These are phyloP conservation scores for Anorthoa munda DNA, from an alignment of 2,888 invertebrate genomes.

Conservation along the genomic window DNA sequence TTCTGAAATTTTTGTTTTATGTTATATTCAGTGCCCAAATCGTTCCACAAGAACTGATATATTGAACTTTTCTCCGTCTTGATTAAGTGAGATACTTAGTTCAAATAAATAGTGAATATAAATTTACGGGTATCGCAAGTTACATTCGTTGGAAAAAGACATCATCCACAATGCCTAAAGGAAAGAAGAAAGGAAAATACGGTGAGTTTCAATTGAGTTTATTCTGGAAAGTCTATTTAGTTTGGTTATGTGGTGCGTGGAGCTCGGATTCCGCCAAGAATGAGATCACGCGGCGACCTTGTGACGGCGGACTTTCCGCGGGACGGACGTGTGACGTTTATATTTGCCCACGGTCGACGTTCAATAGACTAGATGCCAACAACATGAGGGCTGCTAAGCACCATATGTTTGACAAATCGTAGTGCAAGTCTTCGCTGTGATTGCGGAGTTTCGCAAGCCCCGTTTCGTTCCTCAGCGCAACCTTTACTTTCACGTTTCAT, in stretches of 20 bases:
- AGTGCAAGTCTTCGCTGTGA: slow-evolving; percentile 2
- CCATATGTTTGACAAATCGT: slow-evolving; percentile 73
- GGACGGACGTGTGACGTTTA: slow-evolving; percentile 79
- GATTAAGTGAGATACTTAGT: slow-evolving; percentile 91
- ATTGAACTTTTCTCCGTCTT: slow-evolving; percentile 95
- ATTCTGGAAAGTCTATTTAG: slow-evolving; percentile 37
- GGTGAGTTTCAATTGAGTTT: slow-evolving; percentile 86
- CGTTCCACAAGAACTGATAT: slow-evolving; percentile 93
- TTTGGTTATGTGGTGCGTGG: slow-evolving; percentile 55
- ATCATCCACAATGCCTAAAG: slow-evolving; percentile 93
- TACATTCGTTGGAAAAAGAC: slow-evolving; percentile 71
- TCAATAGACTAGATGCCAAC: slow-evolving; percentile 70
- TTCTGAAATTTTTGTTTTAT: slow-evolving; percentile 93
- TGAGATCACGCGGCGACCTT: slow-evolving; percentile 90
- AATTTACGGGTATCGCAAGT: slow-evolving; percentile 87
- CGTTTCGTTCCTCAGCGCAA: slow-evolving; percentile 20
- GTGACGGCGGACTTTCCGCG: slow-evolving; percentile 83
- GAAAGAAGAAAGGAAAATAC: slow-evolving; percentile 94
- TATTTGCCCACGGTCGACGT: slow-evolving; percentile 75
- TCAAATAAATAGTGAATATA: slow-evolving; percentile 89
- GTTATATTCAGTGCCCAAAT: slow-evolving; percentile 93
- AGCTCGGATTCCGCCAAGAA: slow-evolving; percentile 79
- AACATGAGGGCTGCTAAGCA: slow-evolving; percentile 55
- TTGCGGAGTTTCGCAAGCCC: slow-evolving; percentile 34
- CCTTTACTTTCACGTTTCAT: slow-evolving; percentile 67